Base-by-base conservation (phyloP, 1,140 invertebrate species). In the Drosophila orosa region DNA sequence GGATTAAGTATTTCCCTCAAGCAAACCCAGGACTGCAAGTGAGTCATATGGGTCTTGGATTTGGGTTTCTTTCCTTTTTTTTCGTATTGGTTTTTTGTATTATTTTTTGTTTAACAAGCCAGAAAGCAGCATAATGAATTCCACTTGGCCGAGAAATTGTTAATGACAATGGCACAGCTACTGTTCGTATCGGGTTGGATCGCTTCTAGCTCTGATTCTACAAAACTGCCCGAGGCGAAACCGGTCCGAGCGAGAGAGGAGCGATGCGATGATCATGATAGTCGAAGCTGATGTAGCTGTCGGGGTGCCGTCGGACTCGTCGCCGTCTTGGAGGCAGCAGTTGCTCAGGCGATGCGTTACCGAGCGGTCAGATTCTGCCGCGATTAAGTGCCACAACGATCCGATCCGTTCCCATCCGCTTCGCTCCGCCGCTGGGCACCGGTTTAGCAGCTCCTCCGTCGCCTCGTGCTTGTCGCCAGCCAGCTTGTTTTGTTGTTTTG, bases 321-420 rank as follows among this genome's bases (percentile, higher is more conserved):
- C 31, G 19, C 10, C 15, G 22, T 5, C 24, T 25, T 27, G 17
- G 12, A 25, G 44, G 12, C 45, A 27, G 48, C 65, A 72, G 68
- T 72, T 72, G 68, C 47, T 37, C 10, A 5, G 33, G 27, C 35
- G 66, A 58, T 72, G 50, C 52, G 13, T 27, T 71, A 24, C 66
- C 56, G 66, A 72, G 52, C 68, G 68, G 68, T 71, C 48, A 60
- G 58, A 57, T 22, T 59, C 33, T 12, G 39, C 24, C 62, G 39
- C 25, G 40, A 22, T 29, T 33, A n/a, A n/a, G 58, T 66, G 24
- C 40, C 42, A 29, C 15, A 45, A 8, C 24, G 8, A 6, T 15
- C 19, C 40, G 19, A 22, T 22, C 5, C 19, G 19, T 29, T 27
- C 19, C 12, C 10, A 27, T 45, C 9, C 58, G 40, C 15, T 35